Percentiles rank a stretch among this genome's conserved stretches.
Evolutionary conservation across 1,140 invertebrate genomes (phyloP).

Genomic region (Sipha flava): DNA sequence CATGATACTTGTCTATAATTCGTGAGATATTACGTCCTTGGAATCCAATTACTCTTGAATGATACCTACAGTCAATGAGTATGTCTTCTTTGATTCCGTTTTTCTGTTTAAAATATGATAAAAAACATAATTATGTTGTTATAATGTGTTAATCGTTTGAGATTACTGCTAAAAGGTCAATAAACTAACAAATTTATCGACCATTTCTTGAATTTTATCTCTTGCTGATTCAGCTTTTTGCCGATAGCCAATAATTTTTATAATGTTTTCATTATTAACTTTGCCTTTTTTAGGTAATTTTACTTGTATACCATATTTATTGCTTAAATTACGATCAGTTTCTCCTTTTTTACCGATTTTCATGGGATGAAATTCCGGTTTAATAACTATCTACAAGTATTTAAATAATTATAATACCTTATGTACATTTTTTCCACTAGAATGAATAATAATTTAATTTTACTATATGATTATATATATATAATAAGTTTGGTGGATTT

Average conservation of each 20-base stretch:
- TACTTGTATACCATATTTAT: constrained; percentile 81
- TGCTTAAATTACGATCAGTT: constrained; percentile 75
- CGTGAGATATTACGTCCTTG: constrained; percentile 78
- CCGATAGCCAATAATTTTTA: constrained; percentile 88
- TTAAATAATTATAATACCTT: not conserved
- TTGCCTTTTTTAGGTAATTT: constrained; percentile 78
- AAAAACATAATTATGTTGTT: no score
- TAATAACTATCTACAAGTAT: constrained; percentile 65
- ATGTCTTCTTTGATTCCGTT: constrained; percentile 71
- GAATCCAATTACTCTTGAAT: constrained; percentile 85
- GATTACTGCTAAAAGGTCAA: no score
- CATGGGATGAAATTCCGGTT: constrained; percentile 82
- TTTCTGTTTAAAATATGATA: constrained; percentile 56
- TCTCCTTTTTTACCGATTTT: constrained; percentile 79
- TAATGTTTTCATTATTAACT: constrained; percentile 62
- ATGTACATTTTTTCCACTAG: not conserved
- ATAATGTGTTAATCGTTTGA: no score
- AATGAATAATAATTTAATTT: not conserved
- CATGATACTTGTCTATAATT: constrained; percentile 84
- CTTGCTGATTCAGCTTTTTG: constrained; percentile 71
- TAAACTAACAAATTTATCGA: constrained; percentile 68
- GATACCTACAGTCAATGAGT: constrained; percentile 71
- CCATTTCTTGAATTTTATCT: constrained; percentile 85
- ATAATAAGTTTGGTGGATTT: no score
- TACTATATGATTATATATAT: no score